Conservation (phyloP, 2,113 vertebrate genomes). For the Megaptera novaeangliae region DNA sequence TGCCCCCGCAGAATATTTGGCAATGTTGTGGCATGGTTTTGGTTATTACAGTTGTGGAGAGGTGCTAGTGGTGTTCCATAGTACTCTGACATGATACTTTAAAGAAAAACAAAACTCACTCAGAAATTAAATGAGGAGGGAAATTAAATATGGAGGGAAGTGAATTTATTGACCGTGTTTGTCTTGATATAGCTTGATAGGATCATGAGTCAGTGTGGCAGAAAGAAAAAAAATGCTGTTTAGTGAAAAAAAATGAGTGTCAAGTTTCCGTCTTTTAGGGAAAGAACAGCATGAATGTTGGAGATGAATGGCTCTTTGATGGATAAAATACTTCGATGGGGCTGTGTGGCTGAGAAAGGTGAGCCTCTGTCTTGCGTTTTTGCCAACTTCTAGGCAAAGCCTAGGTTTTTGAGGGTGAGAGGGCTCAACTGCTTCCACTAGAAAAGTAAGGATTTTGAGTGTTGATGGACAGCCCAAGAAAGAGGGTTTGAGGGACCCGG, state of each 20-base stretch:
- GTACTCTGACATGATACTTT: neutral
- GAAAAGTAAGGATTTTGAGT: neutral
- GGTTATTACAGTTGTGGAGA: neutral
- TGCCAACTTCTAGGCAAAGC: neutral
- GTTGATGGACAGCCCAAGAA: neutral
- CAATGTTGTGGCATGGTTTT: neutral
- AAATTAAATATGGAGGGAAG: neutral
- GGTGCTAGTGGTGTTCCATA: neutral
- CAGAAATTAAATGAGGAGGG: neutral
- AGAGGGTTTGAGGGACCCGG: neutral
- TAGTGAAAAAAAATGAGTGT: neutral
- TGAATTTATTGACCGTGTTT: neutral
- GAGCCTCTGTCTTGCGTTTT: neutral
- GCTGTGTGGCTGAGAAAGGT: neutral
- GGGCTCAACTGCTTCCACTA: neutral
- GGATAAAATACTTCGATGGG: neutral
- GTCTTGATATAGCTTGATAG: neutral
- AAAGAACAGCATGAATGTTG: neutral
- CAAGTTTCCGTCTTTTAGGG: neutral
- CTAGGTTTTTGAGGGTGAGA: neutral
- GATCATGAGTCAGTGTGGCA: neutral
- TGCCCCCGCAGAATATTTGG: neutral
- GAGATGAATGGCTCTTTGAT: neutral
- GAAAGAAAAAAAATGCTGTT: neutral
- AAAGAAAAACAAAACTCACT: neutral